Evolutionary conservation across 2,888 invertebrate species (phyloP).

Genomic region (Choristoneura rosaceana): DNA sequence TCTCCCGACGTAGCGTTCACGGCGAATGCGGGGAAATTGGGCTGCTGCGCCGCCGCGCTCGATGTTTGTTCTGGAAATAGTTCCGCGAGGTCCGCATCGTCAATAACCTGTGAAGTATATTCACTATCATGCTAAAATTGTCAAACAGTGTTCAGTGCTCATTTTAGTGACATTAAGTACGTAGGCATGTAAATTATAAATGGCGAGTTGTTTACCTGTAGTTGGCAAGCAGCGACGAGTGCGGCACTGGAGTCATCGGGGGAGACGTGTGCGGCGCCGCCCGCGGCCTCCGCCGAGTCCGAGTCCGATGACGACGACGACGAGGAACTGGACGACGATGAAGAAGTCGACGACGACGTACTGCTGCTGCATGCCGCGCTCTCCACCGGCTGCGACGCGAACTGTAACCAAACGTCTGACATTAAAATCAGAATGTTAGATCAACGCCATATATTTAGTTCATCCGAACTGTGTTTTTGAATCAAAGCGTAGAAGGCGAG

Average conservation of each 20-base stretch:
- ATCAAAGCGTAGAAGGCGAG: conserved; percentile 27
- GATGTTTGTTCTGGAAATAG: conserved; percentile 90
- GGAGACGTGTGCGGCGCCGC: conserved; percentile 71
- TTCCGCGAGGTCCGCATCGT: conserved; percentile 92
- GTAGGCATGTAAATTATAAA: neutral
- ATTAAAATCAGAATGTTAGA: neutral
- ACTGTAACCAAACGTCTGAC: conserved; percentile 56
- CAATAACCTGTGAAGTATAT: conserved; percentile 86
- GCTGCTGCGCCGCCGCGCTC: conserved; percentile 85
- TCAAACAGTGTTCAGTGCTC: neutral
- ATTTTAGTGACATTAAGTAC: neutral
- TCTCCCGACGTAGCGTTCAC: conserved; percentile 73
- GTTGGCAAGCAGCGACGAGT: conserved; percentile 84
- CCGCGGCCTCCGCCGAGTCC: conserved; percentile 76
- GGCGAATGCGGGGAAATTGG: conserved; percentile 84
- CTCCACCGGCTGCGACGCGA: conserved; percentile 71
- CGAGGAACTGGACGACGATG: conserved; percentile 78
- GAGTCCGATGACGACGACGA: conserved; percentile 80
- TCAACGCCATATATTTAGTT: neutral
- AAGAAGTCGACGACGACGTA: conserved; percentile 76
- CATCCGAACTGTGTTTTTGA: conserved; percentile 33
- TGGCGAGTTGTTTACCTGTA: conserved; percentile 72
- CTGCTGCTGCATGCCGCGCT: conserved; percentile 75
- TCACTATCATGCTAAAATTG: conserved; percentile 34
- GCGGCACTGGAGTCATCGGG: conserved; percentile 84